Percentiles rank a stretch among this genome's conserved stretches.
phyloP scores from a whole-genome alignment of 1,140 invertebrate species.

The Sarcophaga peregrina region DNA sequence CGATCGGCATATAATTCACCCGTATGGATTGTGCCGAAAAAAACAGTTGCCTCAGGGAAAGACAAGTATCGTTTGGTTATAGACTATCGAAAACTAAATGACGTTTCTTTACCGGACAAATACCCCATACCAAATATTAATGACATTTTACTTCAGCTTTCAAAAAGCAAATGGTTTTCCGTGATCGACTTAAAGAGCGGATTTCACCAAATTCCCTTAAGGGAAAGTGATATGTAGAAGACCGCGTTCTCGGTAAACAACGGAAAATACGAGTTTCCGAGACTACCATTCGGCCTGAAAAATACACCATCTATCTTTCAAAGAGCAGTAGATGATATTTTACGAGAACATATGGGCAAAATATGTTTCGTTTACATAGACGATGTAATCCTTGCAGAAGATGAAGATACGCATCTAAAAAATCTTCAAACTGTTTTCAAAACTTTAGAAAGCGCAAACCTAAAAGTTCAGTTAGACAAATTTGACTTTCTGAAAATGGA shows the following conservation, averaged over 20 bases:
- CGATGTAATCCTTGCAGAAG: constrained; percentile 62
- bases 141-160: constrained; percentile 7
- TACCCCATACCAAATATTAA: neutral
- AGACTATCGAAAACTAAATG: too few relatives aligned
- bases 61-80: too few relatives aligned
- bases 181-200: constrained; percentile 43
- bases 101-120: too few relatives aligned
- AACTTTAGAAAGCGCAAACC: constrained; percentile 56
- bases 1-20: too few relatives aligned
- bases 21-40: too few relatives aligned
- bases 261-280: constrained; percentile 58
- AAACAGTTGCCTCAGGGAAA: too few relatives aligned
- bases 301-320: constrained; percentile 66
- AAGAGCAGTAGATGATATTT: constrained; percentile 59
- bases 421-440: constrained; percentile 32
- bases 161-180: constrained; percentile 9
- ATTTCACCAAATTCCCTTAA: constrained; percentile 38
- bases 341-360: constrained; percentile 47
- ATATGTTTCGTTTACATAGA: constrained; percentile 63
- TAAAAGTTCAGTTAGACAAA: constrained; percentile 56
- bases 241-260: constrained; percentile 45
- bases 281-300: constrained; percentile 64
- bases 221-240: neutral
- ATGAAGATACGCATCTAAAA: constrained; percentile 55
- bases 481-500: neutral